Evolutionary conservation across 1,140 invertebrate species (phyloP).

Genomic region (Protaetia brevitarsis): DNA sequence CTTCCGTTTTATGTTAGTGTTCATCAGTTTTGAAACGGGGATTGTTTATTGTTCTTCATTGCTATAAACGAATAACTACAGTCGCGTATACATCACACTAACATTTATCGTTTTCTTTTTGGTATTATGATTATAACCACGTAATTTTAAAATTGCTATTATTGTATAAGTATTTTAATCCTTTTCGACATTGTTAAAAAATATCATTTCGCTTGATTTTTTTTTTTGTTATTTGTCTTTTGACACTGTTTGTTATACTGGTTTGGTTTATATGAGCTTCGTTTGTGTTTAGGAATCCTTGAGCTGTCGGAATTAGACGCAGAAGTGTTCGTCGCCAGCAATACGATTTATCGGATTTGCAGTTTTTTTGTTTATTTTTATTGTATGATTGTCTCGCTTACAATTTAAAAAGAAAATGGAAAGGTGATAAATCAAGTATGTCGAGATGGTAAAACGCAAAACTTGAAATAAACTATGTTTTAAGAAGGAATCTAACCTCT

Average conservation of each 20-base stretch:
- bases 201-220: conserved; percentile 7
- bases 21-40: neutral
- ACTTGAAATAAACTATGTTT: too few relatives aligned
- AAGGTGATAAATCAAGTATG: neutral
- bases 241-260: conserved; percentile 7
- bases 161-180: neutral
- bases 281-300: neutral
- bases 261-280: neutral
- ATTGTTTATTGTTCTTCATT: neutral
- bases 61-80: conserved; percentile 16
- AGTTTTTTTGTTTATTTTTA: neutral
- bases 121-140: neutral
- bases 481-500: too few relatives aligned
- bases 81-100: conserved; percentile 20
- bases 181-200: conserved; percentile 14
- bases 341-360: conserved; percentile 7
- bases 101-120: conserved; percentile 20
- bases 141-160: conserved; percentile 14
- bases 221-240: neutral
- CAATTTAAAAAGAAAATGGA: neutral
- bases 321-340: conserved; percentile 9
- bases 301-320: conserved; percentile 10
- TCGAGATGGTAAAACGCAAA: too few relatives aligned
- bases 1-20: neutral
- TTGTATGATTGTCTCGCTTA: conserved; percentile 4